Evolutionary conservation across 2,113 vertebrate species (phyloP).

Genomic region (Oncorhynchus mykiss): DNA sequence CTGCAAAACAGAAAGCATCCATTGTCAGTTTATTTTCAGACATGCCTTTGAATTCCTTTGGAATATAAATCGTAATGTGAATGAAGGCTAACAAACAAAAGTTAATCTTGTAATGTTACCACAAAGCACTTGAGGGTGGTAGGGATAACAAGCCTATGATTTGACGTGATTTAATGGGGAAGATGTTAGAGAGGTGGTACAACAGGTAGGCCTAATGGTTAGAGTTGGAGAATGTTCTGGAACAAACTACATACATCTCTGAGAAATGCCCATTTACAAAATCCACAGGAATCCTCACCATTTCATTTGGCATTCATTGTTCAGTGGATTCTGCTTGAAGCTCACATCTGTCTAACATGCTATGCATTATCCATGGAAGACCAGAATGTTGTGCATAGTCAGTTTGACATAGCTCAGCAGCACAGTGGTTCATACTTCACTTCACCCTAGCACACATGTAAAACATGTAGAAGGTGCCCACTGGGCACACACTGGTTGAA

Average conservation of each 20-base stretch:
- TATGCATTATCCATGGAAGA: slow-evolving; percentile 29
- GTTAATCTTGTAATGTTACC: not conserved
- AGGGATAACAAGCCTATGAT: not conserved
- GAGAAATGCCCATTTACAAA: slow-evolving; percentile 3
- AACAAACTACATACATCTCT: not conserved
- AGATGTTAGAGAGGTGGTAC: not conserved
- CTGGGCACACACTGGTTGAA: no score
- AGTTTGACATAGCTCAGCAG: slow-evolving; percentile 12
- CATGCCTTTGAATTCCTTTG: not conserved
- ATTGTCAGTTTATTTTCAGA: not conserved
- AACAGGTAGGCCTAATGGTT: not conserved
- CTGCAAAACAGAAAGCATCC: not conserved
- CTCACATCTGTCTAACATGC: slow-evolving; percentile 37
- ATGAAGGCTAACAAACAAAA: no score
- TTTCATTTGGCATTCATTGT: slow-evolving; percentile 2
- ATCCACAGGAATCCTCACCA: not conserved
- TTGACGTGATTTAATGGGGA: not conserved
- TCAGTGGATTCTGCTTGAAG: slow-evolving; percentile 53
- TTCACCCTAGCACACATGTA: slow-evolving; percentile 20
- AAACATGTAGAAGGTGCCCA: slow-evolving; percentile 5
- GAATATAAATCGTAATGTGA: no score
- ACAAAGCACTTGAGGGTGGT: not conserved
- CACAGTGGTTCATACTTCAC: slow-evolving; percentile 27
- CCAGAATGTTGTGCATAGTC: slow-evolving; percentile 11
- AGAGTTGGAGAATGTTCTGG: not conserved